These are phyloP conservation scores for Phalacrocorax brasilianus DNA, from an alignment of 2,113 vertebrate species.

Conservation along the genomic window DNA sequence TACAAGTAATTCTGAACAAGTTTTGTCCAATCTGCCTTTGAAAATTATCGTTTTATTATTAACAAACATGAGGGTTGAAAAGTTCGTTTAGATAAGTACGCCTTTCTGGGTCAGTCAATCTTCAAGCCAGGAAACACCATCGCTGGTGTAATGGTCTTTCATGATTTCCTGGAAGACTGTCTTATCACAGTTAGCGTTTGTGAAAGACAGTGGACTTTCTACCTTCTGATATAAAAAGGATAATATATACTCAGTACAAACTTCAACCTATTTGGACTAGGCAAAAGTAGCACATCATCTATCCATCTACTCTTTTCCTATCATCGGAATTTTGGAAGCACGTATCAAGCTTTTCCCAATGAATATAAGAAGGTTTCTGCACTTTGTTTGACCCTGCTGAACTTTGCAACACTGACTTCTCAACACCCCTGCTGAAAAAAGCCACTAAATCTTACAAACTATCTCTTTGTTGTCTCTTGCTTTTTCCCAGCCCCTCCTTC, in stretches of 20 bases:
- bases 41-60: neutral
- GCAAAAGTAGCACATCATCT: constrained; percentile 38
- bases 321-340: constrained; percentile 32
- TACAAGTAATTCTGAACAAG: neutral
- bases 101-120: neutral
- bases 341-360: neutral
- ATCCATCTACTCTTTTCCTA: neutral
- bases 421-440: constrained; percentile 81
- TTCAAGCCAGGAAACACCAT: neutral
- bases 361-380: constrained; percentile 75
- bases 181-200: constrained; percentile 59
- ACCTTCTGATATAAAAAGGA: constrained; percentile 55
- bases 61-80: neutral
- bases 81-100: neutral
- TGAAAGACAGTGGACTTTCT: constrained; percentile 73
- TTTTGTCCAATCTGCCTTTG: neutral
- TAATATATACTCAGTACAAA: neutral
- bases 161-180: constrained; percentile 58
- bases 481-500: constrained; percentile 78
- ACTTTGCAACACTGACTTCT: constrained; percentile 80
- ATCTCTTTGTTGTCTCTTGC: constrained; percentile 81
- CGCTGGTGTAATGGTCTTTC: constrained; percentile 51
- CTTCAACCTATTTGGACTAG: constrained; percentile 4
- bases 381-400: constrained; percentile 89
- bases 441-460: constrained; percentile 81